Base-by-base conservation (phyloP, 92 coral and sea anemone genomes). In the Epizoanthus rinbou region DNA sequence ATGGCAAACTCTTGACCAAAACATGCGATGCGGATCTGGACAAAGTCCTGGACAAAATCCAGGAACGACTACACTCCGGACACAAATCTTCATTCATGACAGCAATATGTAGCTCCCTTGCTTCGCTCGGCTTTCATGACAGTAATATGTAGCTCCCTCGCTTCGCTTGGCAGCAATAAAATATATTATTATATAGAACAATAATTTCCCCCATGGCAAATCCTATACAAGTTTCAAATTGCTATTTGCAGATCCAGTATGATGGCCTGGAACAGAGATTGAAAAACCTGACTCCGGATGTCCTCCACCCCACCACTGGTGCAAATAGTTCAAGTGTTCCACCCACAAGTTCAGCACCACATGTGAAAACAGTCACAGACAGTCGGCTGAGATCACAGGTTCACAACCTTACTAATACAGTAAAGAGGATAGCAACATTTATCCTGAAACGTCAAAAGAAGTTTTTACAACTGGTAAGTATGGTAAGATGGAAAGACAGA, bases 351-450 rank as follows among this genome's bases (percentile, higher is more conserved):
- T 41, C 82, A 15, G 25, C 31, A 62, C 71, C 82, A 39, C 19
- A 21, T 39, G n/a, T 22, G 16, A 21, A 21, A 18, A 22, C 19
- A 22, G 9, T 53, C 9, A 19, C 69, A n/a, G 64, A 35, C 25
- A 8, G 11, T 15, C 65, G 70, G 28, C 71, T 78, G n/a, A 35
- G 82, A 11, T 62, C 82, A 35, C 82, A 78, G 13, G 65, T 78
- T 14, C 57, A 78, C 8, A 78, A 78, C 71, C 70, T 78, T 19
- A 78, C 82, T 21, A 78, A 14, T 22, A 60, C 82, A 19, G 82
- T 78, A 5, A 78, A 78, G 21, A 78, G 17, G 24, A 25, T 78
- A 11, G 82, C 82, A 78, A 69, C 43, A 60, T 78, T 78, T 57
- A 14, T 78, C 71, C 35, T 78, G 58, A 60, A 19, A 35, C 82